Conservation (phyloP, 1,140 invertebrate species). For the Paraescarpia echinospica region DNA sequence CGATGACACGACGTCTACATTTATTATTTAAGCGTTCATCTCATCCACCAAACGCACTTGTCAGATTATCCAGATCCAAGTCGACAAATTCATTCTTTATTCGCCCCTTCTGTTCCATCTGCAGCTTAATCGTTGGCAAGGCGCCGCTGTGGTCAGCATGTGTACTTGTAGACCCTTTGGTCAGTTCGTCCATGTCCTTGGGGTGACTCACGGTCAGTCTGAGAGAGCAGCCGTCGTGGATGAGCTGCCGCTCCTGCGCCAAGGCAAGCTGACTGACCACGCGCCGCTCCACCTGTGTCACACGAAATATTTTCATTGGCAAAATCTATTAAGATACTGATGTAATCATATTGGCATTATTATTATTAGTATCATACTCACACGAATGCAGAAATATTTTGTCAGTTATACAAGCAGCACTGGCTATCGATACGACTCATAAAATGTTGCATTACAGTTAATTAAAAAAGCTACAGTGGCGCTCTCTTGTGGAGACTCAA, state of each 20-base stretch:
- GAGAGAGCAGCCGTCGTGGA: slow-evolving; percentile 55
- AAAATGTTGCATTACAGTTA: too few species aligned
- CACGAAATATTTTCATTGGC: not conserved
- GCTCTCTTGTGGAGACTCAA: slow-evolving; percentile 10
- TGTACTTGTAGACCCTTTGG: slow-evolving; percentile 13
- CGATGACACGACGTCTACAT: not conserved
- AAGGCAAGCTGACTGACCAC: slow-evolving; percentile 81
- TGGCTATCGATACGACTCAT: too few species aligned
- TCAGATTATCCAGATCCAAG: slow-evolving; percentile 35
- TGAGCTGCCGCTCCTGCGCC: slow-evolving; percentile 67
- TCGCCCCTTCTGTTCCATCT: slow-evolving; percentile 48
- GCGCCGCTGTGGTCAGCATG: slow-evolving; percentile 20
- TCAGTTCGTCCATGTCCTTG: slow-evolving; percentile 22
- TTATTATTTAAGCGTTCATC: not conserved
- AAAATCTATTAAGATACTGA: not conserved
- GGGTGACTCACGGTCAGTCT: slow-evolving; percentile 40
- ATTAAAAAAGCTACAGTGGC: not conserved
- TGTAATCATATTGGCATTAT: not conserved
- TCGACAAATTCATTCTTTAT: slow-evolving; percentile 44
- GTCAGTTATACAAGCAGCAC: too few species aligned
- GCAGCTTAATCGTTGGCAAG: slow-evolving; percentile 43
- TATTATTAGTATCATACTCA: not conserved
- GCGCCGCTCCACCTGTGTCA: slow-evolving; percentile 71
- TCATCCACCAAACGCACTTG: not conserved
- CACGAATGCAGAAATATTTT: too few species aligned